Evolutionary conservation across 2,888 invertebrate species (phyloP).

Genomic region (Dysmachus trigonus): DNA sequence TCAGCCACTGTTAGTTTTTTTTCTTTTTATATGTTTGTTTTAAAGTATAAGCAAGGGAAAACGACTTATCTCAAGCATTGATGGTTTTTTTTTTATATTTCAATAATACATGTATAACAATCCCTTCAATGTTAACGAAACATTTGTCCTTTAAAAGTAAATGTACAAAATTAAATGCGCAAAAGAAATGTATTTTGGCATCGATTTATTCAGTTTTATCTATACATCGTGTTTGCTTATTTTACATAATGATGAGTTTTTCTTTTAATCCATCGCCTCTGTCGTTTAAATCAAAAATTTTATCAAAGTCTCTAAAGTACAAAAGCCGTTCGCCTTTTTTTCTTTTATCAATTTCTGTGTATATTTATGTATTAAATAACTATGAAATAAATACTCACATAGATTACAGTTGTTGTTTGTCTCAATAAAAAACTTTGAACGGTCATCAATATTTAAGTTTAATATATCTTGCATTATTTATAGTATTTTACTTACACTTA

Average conservation of each 20-base stretch:
- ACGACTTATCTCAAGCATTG: slow-evolving; percentile 31
- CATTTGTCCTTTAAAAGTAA: not conserved
- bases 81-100: slow-evolving; percentile 32
- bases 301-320: slow-evolving; percentile 37
- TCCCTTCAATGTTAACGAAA: slow-evolving; percentile 43
- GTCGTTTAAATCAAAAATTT: slow-evolving; percentile 35
- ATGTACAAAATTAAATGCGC: not conserved
- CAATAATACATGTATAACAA: slow-evolving; percentile 50
- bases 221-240: slow-evolving; percentile 34
- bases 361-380: slow-evolving; percentile 38
- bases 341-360: slow-evolving; percentile 32
- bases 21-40: not conserved
- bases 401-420: slow-evolving; percentile 34
- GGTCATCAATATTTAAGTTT: slow-evolving; percentile 48
- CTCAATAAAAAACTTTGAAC: slow-evolving; percentile 48
- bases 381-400: slow-evolving; percentile 36
- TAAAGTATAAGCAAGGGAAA: slow-evolving; percentile 39
- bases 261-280: not conserved
- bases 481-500: slow-evolving; percentile 37
- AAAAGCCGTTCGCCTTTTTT: slow-evolving; percentile 36
- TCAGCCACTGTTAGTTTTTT: not conserved
- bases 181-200: slow-evolving; percentile 23
- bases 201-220: slow-evolving; percentile 33
- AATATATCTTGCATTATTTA: slow-evolving; percentile 45
- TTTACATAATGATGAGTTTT: slow-evolving; percentile 31